phyloP scores from a whole-genome alignment of 64 coral and sea anemone genomes.

The Porites australiensis region DNA sequence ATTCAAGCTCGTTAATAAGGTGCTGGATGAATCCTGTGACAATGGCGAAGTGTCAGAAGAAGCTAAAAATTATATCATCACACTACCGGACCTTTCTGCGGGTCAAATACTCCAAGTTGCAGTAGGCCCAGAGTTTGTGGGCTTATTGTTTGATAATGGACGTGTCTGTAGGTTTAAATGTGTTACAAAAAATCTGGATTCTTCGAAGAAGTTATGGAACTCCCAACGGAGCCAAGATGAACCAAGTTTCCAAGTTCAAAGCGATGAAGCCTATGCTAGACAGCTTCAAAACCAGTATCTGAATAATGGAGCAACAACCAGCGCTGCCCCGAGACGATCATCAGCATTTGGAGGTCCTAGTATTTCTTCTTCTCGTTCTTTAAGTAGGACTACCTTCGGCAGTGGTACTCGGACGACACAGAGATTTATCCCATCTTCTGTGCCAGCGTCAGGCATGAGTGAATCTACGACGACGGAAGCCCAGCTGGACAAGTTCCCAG shows the following conservation, averaged over 20 bases:
- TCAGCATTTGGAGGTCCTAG: not conserved
- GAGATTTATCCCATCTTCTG: not conserved
- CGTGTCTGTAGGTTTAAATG: conserved; percentile 94
- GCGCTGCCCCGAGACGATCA: not conserved
- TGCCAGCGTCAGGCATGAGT: not conserved
- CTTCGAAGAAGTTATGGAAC: conserved; percentile 57
- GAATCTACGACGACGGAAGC: not conserved
- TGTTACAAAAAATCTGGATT: conserved; percentile 68
- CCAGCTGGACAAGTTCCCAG: not conserved
- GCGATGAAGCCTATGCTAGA: conserved; percentile 84
- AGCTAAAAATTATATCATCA: conserved; percentile 68
- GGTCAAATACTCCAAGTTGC: conserved; percentile 79
- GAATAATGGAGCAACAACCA: not conserved
- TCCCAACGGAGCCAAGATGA: conserved; percentile 31
- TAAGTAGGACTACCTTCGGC: not conserved
- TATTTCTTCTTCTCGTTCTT: not conserved
- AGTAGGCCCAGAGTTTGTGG: conserved; percentile 82
- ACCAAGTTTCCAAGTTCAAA: conserved; percentile 89
- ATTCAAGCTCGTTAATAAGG: conserved; percentile 79
- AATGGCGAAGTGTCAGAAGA: conserved; percentile 8
- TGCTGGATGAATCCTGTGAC: conserved; percentile 49
- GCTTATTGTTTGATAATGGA: conserved; percentile 82
- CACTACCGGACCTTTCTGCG: conserved; percentile 47
- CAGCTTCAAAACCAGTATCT: conserved; percentile 60
- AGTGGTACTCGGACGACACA: conserved; percentile 1